Percentiles rank a stretch among this genome's conserved stretches.
These are phyloP conservation scores for Ganaspis brasiliensis DNA, from an alignment of 2,888 invertebrate species.

Conservation along the genomic window DNA sequence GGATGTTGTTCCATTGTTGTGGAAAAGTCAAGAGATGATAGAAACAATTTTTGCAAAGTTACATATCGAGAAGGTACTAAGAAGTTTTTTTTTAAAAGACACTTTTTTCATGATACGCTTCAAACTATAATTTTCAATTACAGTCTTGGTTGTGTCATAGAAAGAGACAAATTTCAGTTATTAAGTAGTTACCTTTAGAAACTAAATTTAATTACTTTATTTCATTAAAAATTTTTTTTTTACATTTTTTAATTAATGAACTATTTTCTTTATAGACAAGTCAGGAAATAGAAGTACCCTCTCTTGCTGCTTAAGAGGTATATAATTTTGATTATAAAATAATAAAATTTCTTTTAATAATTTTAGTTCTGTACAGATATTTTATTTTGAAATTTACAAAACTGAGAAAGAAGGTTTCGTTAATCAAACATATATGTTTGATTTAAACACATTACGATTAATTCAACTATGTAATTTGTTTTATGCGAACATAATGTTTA, in stretches of 20 bases:
- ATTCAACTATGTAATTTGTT: too few species aligned
- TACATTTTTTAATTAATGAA: background rate
- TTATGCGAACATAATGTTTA: too few species aligned
- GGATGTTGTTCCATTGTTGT: slow-evolving; percentile 14
- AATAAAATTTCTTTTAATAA: background rate
- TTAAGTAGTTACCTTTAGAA: too few species aligned
- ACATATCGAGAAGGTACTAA: slow-evolving; percentile 10
- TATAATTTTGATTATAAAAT: background rate
- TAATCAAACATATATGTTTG: too few species aligned
- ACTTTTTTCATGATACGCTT: background rate
- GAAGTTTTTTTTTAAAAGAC: background rate
- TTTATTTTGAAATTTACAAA: background rate
- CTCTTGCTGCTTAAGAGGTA: slow-evolving; percentile 1
- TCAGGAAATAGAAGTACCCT: background rate
- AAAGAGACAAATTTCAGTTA: too few species aligned
- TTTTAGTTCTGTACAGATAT: background rate
- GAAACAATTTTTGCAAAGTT: background rate
- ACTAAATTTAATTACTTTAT: background rate
- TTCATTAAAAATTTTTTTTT: too few species aligned
- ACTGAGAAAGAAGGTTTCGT: too few species aligned
- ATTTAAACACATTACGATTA: too few species aligned
- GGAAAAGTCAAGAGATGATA: slow-evolving; percentile 8
- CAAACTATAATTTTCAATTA: too few species aligned
- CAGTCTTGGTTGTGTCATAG: too few species aligned
- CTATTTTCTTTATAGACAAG: background rate